Evolutionary conservation across 2,888 invertebrate species (phyloP), one percentile per base, ranked within the genome.

Genomic region (Mythimna impura): DNA sequence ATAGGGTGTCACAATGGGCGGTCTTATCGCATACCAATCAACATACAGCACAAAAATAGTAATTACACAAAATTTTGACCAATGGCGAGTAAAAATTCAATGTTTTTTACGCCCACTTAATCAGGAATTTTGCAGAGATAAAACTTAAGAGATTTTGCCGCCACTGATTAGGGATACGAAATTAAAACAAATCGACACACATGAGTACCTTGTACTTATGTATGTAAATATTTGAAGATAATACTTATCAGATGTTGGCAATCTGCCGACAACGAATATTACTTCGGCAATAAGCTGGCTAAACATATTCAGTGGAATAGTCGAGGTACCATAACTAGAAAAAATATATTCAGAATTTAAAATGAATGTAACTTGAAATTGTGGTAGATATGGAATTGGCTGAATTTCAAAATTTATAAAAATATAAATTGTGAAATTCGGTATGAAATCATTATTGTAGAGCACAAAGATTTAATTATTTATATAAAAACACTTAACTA

Each of bases 131-230:
- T 6, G 43, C 4, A 22, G 1, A 62, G 55, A 80, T 73, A 62
- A 66, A 57, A 66, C 61, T 5, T 57, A 20, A 20, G 36, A 61
- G 36, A 57, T 54, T 52, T 55, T 17, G 52, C 36, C 81, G 65
- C 43, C n/a, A n/a, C 47, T 76, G 81, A 78, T 78, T 81, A 75
- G 64, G n/a, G 12, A 63, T 57, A n/a, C 55, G 60, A 81, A 81
- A 81, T 71, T 81, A 65, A 77, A 71, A 71, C 64, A 66, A 80
- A 77, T 58, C 54, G 72, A 60, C 71, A 43, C 65, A 66, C 65
- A 66, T 10, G 54, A 60, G 50, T 54, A 61, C 20, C 10, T 34
- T 34, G 20, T 3, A 34, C 20, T 14, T 34, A 63, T 62, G 50
- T 57, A 58, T 40, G 54, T 36, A 64, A 54, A 52, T 66, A 54